Evolutionary conservation across 2,113 vertebrate species (phyloP).

Genomic region (Patagioenas fasciata): DNA sequence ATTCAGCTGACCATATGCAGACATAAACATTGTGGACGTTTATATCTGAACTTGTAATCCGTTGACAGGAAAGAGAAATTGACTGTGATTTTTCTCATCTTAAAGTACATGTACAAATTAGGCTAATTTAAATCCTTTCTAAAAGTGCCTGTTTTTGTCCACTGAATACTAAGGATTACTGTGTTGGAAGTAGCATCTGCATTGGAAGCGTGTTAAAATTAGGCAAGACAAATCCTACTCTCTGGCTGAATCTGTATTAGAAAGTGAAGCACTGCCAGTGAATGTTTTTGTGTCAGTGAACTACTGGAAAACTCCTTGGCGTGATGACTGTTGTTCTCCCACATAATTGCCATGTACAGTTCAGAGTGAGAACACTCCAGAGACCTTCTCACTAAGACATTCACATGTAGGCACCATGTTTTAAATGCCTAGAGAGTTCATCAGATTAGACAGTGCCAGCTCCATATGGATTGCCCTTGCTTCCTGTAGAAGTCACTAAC

Average conservation of each 20-base stretch:
- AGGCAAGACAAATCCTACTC: not conserved
- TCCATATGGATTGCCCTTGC: not conserved
- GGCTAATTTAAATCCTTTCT: not conserved
- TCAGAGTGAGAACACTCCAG: not conserved
- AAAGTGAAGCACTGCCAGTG: not conserved
- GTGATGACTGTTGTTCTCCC: not conserved
- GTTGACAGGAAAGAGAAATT: not conserved
- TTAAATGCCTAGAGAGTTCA: not conserved
- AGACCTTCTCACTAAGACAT: not conserved
- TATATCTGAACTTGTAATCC: not conserved
- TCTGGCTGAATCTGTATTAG: not conserved
- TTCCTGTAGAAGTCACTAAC: not conserved
- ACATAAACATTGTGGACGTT: not conserved
- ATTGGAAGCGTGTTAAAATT: not conserved
- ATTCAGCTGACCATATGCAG: not conserved
- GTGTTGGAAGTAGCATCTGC: not conserved
- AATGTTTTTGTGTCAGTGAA: not conserved
- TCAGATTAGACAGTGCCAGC: not conserved
- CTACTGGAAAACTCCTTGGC: not conserved
- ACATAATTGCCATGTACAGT: not conserved
- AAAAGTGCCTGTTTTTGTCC: not conserved
- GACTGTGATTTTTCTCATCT: not conserved
- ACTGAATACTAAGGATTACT: not conserved
- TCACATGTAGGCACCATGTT: accelerated
- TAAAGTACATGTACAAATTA: not conserved